Conservation (phyloP, 2,888 invertebrate species). For the Drosophila mimetica region DNA sequence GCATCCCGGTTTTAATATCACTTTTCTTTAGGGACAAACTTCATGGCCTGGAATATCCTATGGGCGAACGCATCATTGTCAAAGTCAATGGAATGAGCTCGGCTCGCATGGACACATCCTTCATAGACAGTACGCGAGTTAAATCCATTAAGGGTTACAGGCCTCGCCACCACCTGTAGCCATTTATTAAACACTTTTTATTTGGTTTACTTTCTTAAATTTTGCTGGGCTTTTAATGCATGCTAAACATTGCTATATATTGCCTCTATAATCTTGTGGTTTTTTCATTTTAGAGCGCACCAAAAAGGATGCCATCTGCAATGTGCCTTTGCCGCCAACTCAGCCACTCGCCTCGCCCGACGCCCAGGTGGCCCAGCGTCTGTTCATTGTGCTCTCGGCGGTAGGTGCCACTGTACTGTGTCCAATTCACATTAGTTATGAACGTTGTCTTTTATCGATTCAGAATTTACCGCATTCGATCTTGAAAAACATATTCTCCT, state of each 20-base stretch:
- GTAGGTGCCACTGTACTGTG: slow-evolving; percentile 57
- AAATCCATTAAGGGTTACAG: background rate
- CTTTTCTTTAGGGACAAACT: slow-evolving; percentile 88
- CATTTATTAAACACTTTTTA: slow-evolving; percentile 2
- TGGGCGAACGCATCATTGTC: slow-evolving; percentile 90
- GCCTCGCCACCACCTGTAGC: slow-evolving; percentile 4
- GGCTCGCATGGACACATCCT: slow-evolving; percentile 80
- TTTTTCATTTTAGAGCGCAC: slow-evolving; percentile 69
- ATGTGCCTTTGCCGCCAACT: slow-evolving; percentile 89
- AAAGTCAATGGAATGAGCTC: slow-evolving; percentile 82
- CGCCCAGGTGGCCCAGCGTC: slow-evolving; percentile 88
- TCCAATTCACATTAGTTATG: background rate
- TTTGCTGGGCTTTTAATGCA: background rate
- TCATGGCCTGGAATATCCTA: slow-evolving; percentile 96
- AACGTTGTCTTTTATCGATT: slow-evolving; percentile 57
- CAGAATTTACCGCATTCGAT: slow-evolving; percentile 90
- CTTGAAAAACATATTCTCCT: slow-evolving; percentile 94
- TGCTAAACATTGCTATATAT: background rate
- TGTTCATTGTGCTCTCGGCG: slow-evolving; percentile 87
- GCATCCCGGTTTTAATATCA: background rate
- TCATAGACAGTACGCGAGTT: slow-evolving; percentile 78
- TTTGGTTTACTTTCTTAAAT: background rate
- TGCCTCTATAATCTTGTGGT: background rate
- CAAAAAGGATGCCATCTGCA: slow-evolving; percentile 86
- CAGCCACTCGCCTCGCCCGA: slow-evolving; percentile 88